Evolutionary conservation across 2,113 vertebrate genomes (phyloP).

Genomic region (Stigmatopora argus): DNA sequence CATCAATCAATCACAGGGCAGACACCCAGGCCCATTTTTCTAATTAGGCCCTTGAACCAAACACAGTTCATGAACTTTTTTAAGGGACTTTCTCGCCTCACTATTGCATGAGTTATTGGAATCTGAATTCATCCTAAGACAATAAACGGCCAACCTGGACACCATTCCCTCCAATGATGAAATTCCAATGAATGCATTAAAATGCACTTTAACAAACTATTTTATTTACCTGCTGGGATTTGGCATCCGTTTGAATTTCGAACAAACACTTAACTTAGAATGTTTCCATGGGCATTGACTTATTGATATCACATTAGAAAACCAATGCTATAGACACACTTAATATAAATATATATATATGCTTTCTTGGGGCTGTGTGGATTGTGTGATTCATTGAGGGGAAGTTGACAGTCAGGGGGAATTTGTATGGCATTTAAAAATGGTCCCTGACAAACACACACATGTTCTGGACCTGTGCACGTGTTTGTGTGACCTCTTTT

Average conservation of each 20-base stretch:
- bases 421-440: constrained; percentile 57
- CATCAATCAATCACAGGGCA: too few species aligned
- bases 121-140: too few species aligned
- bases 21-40: too few species aligned
- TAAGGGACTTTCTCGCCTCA: too few species aligned
- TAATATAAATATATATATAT: neutral
- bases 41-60: too few species aligned
- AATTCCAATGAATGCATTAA: too few species aligned
- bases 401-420: constrained; percentile 51
- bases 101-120: too few species aligned
- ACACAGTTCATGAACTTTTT: too few species aligned
- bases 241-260: neutral
- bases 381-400: constrained; percentile 56
- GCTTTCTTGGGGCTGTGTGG: constrained; percentile 22
- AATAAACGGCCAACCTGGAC: too few species aligned
- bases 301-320: neutral
- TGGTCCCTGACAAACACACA: constrained; percentile 13
- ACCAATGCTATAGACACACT: constrained; percentile 2
- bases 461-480: constrained; percentile 2
- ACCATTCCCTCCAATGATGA: too few species aligned
- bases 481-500: neutral
- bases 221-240: neutral
- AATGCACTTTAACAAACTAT: neutral
- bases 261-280: neutral
- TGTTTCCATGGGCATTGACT: neutral